Conservation (phyloP, 2,797 vertebrate genomes). For the Percopsis omiscomaycus region DNA sequence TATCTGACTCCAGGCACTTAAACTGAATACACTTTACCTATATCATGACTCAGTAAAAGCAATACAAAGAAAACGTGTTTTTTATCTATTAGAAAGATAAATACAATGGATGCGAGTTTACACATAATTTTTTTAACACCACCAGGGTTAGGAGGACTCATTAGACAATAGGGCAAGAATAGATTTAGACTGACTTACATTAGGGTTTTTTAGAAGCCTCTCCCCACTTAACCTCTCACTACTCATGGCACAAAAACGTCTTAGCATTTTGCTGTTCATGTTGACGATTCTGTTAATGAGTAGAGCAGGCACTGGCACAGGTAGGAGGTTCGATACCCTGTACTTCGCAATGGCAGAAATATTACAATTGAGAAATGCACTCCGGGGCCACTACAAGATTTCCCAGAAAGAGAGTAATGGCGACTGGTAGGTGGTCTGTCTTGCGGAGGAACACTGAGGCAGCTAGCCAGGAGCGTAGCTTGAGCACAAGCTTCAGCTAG, state of each 20-base stretch:
- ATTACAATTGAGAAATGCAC: slow-evolving; percentile 33
- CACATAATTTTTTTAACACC: too few species aligned
- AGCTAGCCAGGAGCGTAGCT: slow-evolving; percentile 40
- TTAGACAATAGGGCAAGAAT: too few species aligned
- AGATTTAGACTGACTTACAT: too few species aligned
- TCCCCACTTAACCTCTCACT: too few species aligned
- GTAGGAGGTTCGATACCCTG: neutral
- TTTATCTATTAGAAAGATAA: too few species aligned
- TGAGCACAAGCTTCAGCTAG: slow-evolving; percentile 9
- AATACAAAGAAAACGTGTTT: neutral
- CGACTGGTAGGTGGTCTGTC: slow-evolving; percentile 29
- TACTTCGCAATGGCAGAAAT: neutral
- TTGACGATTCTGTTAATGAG: neutral
- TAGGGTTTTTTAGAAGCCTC: too few species aligned
- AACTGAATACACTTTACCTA: slow-evolving; percentile 44
- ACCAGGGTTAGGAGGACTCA: too few species aligned
- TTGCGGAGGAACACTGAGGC: slow-evolving; percentile 39
- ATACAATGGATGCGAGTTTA: neutral
- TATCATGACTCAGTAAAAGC: neutral
- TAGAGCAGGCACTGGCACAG: neutral
- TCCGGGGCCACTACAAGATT: slow-evolving; percentile 29
- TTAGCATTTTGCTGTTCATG: too few species aligned
- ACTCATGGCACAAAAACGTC: too few species aligned
- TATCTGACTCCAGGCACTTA: slow-evolving; percentile 54
- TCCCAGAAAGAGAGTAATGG: slow-evolving; percentile 37